These are phyloP conservation scores for Shinisaurus crocodilurus DNA, from an alignment of 2,113 vertebrate species.

Conservation along the genomic window DNA sequence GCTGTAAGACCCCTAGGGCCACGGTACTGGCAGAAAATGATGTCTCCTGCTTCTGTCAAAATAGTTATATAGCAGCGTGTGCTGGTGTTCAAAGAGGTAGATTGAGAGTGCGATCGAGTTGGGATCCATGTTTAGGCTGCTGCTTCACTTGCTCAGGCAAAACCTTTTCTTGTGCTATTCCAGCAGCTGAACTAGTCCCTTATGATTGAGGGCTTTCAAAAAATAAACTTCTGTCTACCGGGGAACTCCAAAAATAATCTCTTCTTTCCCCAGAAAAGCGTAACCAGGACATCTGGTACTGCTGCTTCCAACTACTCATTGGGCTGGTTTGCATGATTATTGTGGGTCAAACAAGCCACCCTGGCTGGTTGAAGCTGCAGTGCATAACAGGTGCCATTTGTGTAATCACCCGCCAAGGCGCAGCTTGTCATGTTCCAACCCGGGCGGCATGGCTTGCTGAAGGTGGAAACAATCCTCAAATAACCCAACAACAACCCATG, in stretches of 20 bases:
- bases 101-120: neutral
- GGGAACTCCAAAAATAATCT: constrained; percentile 2
- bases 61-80: neutral
- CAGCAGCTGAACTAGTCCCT: neutral
- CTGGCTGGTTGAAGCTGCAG: too few relatives aligned
- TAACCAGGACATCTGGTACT: neutral
- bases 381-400: too few relatives aligned
- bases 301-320: neutral
- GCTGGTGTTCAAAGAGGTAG: neutral
- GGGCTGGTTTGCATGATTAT: too few relatives aligned
- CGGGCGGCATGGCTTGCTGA: too few relatives aligned
- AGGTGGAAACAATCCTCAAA: too few relatives aligned
- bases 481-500: too few relatives aligned
- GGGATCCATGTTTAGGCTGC: neutral
- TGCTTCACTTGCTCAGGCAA: neutral
- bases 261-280: neutral
- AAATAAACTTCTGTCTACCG: neutral
- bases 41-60: neutral
- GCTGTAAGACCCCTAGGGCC: neutral
- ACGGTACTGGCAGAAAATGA: neutral
- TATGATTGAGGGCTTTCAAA: neutral
- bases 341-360: too few relatives aligned
- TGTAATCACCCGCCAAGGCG: too few relatives aligned
- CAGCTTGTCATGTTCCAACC: too few relatives aligned
- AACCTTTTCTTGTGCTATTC: neutral